Percentiles rank a stretch among this genome's conserved stretches.
phyloP scores from a whole-genome alignment of 2,797 vertebrate genomes.

The Austrolebias charrua region DNA sequence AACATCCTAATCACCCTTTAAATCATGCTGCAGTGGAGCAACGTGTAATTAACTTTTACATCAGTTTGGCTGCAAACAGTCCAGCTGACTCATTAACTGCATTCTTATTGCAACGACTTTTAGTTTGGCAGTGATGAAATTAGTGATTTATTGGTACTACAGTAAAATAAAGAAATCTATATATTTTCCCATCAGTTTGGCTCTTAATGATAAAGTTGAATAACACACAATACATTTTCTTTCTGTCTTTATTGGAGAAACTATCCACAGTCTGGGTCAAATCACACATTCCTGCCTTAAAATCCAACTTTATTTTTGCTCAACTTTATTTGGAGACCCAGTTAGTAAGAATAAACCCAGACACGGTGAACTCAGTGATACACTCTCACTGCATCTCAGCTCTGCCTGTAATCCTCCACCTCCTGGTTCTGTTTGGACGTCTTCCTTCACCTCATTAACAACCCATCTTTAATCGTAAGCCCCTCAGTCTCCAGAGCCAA shows the following conservation, averaged over 20 bases:
- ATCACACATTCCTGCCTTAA: background rate
- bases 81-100: constrained; percentile 31
- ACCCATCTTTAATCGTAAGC: constrained; percentile 41
- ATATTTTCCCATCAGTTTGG: background rate
- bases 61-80: constrained; percentile 26
- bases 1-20: constrained; percentile 43
- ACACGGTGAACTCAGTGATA: background rate
- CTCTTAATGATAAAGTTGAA: constrained; percentile 15
- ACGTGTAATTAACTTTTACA: constrained; percentile 43
- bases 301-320: background rate
- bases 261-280: background rate
- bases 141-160: constrained; percentile 45
- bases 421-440: constrained; percentile 5
- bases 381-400: background rate
- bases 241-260: background rate
- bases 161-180: constrained; percentile 32
- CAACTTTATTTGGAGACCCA: background rate
- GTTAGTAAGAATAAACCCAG: background rate
- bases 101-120: constrained; percentile 27
- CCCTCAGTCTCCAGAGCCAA: constrained; percentile 19
- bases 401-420: constrained; percentile 3
- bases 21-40: constrained; percentile 50
- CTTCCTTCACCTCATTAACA: constrained; percentile 25
- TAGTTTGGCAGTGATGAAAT: constrained; percentile 23
- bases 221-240: constrained; percentile 22